phyloP scores from a whole-genome alignment of 2,113 vertebrate species.

The Coryphaenoides rupestris region DNA sequence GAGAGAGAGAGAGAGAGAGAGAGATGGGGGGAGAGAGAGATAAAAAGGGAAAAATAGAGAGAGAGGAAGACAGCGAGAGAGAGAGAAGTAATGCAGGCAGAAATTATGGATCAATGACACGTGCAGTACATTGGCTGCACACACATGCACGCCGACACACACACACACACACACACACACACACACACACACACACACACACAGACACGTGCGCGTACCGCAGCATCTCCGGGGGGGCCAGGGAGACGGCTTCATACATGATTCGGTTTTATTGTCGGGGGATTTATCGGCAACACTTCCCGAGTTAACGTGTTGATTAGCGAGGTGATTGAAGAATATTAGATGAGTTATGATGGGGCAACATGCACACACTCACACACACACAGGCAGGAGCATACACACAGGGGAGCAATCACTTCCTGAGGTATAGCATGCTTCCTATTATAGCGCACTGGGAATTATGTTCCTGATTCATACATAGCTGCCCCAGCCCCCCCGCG shows the following conservation, averaged over 20 bases:
- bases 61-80: neutral
- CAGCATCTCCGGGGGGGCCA: neutral
- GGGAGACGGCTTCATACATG: neutral
- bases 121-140: neutral
- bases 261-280: too few relatives aligned
- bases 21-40: slow-evolving; percentile 22
- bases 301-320: slow-evolving; percentile 25
- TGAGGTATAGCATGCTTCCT: too few relatives aligned
- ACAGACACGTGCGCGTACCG: neutral
- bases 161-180: neutral
- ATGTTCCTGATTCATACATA: too few relatives aligned
- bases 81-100: slow-evolving; percentile 10
- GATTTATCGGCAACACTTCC: too few relatives aligned
- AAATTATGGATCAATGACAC: slow-evolving; percentile 18
- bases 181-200: neutral
- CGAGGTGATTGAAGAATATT: slow-evolving; percentile 24
- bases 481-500: too few relatives aligned
- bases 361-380: slow-evolving; percentile 5
- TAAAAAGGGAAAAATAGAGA: neutral
- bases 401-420: neutral
- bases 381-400: slow-evolving; percentile 1
- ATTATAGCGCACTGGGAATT: too few relatives aligned
- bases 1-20: slow-evolving; percentile 49
- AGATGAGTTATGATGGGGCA: neutral
- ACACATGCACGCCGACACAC: neutral